Conservation (phyloP, 2,797 vertebrate genomes). For the Caiman crocodilus region DNA sequence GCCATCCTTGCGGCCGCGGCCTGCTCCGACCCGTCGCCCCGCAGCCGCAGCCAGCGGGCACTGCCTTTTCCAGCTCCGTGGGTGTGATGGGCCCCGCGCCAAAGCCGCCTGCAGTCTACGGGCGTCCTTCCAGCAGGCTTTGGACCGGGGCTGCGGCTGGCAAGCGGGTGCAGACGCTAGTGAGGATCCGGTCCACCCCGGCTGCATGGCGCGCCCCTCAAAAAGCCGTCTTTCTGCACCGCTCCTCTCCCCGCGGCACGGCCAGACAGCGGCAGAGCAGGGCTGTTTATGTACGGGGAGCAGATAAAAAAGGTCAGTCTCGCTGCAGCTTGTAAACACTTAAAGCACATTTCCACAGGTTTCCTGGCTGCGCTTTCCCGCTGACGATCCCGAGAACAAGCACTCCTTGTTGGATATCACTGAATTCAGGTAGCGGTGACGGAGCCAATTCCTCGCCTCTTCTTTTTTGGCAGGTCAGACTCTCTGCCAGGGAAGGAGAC, state of each 20-base stretch:
- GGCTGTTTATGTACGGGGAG: rapidly evolving
- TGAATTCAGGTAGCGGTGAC: neutral
- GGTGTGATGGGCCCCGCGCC: neutral
- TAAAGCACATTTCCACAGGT: conserved; percentile 6
- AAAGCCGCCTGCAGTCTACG: too few species aligned
- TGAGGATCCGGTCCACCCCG: neutral
- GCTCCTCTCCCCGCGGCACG: neutral
- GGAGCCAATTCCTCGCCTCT: neutral
- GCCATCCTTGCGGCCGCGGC: neutral
- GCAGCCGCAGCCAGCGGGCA: too few species aligned
- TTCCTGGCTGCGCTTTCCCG: neutral
- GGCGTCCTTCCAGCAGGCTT: neutral
- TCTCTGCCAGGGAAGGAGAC: neutral
- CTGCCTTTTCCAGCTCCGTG: neutral
- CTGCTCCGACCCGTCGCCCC: neutral
- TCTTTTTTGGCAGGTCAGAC: neutral
- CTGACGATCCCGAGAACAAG: neutral
- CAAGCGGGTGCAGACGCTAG: neutral
- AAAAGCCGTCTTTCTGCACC: neutral
- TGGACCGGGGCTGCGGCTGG: neutral
- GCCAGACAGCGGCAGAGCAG: rapidly evolving
- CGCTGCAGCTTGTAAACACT: conserved; percentile 23
- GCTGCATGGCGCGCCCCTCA: neutral
- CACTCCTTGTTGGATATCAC: neutral
- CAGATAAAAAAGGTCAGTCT: neutral